Percentiles rank a stretch among this genome's conserved stretches.
Evolutionary conservation across 2,888 invertebrate species (phyloP).

Genomic region (Morpho deidamia): DNA sequence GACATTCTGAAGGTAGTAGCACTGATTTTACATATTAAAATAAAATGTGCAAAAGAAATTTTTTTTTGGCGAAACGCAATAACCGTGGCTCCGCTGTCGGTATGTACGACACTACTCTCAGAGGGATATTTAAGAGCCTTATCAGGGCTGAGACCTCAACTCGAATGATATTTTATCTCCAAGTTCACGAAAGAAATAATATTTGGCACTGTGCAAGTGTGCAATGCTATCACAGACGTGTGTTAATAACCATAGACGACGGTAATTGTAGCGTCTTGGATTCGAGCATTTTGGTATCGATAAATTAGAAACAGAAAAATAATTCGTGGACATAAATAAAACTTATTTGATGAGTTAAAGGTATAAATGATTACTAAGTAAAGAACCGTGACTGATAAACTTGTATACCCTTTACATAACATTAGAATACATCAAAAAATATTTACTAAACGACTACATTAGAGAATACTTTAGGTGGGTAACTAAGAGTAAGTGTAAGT

Average conservation of each 20-base stretch:
- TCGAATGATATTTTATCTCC: background rate
- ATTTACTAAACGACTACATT: no score
- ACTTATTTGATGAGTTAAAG: no score
- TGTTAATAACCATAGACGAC: background rate
- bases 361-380: no score
- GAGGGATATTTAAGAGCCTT: background rate
- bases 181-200: background rate
- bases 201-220: background rate
- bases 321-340: no score
- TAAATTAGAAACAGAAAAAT: no score
- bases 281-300: background rate
- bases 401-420: no score
- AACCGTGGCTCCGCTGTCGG: background rate
- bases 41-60: slow-evolving; percentile 24
- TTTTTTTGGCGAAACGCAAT: slow-evolving; percentile 1
- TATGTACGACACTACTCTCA: background rate
- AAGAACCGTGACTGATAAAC: no score
- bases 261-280: background rate
- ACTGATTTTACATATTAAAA: slow-evolving; percentile 28
- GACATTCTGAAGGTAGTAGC: slow-evolving; percentile 39
- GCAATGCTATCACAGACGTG: background rate
- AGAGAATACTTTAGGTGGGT: no score
- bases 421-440: no score
- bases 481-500: no score
- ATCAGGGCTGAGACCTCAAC: background rate